These are phyloP conservation scores for Centrocercus urophasianus DNA, from an alignment of 2,113 vertebrate genomes.

Conservation along the genomic window DNA sequence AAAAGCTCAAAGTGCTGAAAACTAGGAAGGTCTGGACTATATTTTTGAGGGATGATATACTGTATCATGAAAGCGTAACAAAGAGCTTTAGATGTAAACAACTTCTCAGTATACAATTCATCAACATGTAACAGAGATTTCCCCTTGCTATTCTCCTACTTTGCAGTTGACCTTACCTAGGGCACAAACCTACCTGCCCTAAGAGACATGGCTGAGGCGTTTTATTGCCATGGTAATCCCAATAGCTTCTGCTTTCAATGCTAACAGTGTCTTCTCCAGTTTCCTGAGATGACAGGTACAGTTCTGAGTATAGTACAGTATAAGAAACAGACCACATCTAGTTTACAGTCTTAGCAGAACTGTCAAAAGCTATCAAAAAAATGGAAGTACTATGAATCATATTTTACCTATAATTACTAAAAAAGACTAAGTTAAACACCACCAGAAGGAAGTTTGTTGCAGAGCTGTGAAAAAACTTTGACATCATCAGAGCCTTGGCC, in stretches of 20 bases:
- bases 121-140: background rate
- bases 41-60: background rate
- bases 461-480: background rate
- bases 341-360: background rate
- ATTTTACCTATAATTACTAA: background rate
- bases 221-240: background rate
- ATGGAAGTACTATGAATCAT: background rate
- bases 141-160: background rate
- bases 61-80: background rate
- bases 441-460: background rate
- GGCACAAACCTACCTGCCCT: background rate
- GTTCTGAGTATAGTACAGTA: background rate
- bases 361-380: constrained; percentile 14
- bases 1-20: background rate
- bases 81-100: background rate
- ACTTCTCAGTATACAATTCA: background rate
- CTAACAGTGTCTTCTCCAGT: background rate
- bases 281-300: background rate
- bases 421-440: background rate
- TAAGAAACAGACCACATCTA: background rate
- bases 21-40: background rate
- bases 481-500: background rate
- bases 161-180: background rate
- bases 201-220: background rate
- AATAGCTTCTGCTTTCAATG: background rate